Evolutionary conservation across 2,888 invertebrate species (phyloP), one percentile per base, ranked within the genome.

Genomic region (Apocheima hispidaria): DNA sequence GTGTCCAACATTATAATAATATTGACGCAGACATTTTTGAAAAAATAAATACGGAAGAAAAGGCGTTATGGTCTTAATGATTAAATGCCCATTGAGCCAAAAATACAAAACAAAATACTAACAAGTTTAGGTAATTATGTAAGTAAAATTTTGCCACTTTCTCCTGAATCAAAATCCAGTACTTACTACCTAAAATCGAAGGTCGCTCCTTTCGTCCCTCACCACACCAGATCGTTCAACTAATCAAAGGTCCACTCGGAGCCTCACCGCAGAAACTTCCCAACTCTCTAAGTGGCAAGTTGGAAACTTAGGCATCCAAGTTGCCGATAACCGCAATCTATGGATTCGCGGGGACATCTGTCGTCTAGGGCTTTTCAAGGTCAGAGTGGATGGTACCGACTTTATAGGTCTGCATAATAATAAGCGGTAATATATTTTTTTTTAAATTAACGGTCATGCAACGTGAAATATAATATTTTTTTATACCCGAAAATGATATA

Each of bases 281-380:
- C 12, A 30, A 5, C 16, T 46, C 6, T 28, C 10, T 36, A 36
- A 50, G 50, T 50, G 18, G 4, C 26, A 36, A 50, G 38, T 38
- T 38, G 2, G 35, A 5, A n/a, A 35, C 12, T 35, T 35, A 35
- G 35, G 14, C 26, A 44, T 30, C 33, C 1, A 14, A 49, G 49
- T 49, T 35, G 2, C 23, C 35, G 14, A 14, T 21, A 35, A 14
- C 35, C 20, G n/a, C 35, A 46, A n/a, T 28, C 12, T 14, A 28
- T 23, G 9, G 23, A 2, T 23, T 21, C 4, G 21, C 4, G 23
- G 7, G 6, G 23, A 14, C 43, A 6, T 7, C 26, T n/a, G n/a
- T n/a, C n/a, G n/a, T n/a, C n/a, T n/a, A n/a, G n/a, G n/a, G n/a
- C n/a, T n/a, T n/a, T n/a, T n/a, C n/a, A n/a, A n/a, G n/a, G n/a